Evolutionary conservation across 1,140 invertebrate species (phyloP).

Genomic region (Euborellia annulipes): DNA sequence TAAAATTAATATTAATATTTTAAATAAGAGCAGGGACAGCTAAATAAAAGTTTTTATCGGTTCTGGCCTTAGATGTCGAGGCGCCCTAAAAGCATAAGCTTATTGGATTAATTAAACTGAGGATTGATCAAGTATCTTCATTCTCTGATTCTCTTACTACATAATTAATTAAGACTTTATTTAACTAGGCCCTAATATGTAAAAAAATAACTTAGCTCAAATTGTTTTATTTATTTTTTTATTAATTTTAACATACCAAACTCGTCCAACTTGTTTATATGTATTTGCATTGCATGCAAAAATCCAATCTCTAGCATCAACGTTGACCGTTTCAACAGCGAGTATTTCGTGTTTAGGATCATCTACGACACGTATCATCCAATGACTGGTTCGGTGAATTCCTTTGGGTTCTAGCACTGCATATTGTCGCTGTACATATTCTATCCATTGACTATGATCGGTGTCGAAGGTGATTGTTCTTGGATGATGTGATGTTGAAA

Average conservation of each 20-base stretch:
- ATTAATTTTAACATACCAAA: constrained; percentile 46
- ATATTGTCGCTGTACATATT: constrained; percentile 28
- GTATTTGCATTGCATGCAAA: constrained; percentile 46
- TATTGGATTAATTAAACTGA: no score
- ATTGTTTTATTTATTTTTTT: no score
- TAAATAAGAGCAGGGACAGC: background rate
- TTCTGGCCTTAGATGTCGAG: no score
- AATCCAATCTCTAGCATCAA: constrained; percentile 50
- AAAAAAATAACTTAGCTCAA: no score
- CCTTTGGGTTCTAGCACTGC: constrained; percentile 21
- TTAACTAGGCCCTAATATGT: no score
- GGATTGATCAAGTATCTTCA: no score
- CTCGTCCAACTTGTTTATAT: constrained; percentile 20
- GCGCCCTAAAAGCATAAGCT: no score
- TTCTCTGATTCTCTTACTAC: no score
- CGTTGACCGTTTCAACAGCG: constrained; percentile 39
- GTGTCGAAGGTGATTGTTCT: constrained; percentile 11
- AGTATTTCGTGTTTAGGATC: constrained; percentile 35
- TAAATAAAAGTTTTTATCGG: no score
- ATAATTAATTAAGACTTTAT: no score
- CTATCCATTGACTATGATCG: constrained; percentile 30
- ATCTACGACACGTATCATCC: constrained; percentile 41
- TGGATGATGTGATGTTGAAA: constrained; percentile 9
- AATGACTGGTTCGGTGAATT: constrained; percentile 24
- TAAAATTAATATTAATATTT: constrained; percentile 5